These are phyloP conservation scores for Rhagoletis zephyria DNA, from an alignment of 1,140 invertebrate species.

Conservation along the genomic window DNA sequence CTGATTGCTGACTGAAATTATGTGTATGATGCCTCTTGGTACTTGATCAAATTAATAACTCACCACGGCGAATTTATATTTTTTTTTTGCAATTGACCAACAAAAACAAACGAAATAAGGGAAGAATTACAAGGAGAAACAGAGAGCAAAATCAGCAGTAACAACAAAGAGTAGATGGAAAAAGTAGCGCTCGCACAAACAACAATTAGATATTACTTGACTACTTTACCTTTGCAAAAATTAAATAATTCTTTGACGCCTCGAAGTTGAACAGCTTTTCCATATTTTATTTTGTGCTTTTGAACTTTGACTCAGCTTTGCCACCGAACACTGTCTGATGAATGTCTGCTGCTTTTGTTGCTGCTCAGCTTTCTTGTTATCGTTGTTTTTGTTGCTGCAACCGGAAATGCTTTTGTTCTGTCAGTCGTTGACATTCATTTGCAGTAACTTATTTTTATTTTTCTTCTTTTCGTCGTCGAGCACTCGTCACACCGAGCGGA, in stretches of 20 bases:
- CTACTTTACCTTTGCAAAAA: constrained; percentile 11
- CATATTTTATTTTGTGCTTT: background rate
- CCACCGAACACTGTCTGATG: background rate
- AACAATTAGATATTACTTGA: too few relatives aligned
- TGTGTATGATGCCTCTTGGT: constrained; percentile 58
- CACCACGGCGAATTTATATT: constrained; percentile 62
- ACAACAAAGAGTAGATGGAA: background rate
- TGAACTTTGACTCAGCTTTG: background rate
- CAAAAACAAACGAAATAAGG: background rate
- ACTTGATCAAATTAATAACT: constrained; percentile 73
- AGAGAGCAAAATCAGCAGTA: background rate
- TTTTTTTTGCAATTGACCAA: constrained; percentile 3
- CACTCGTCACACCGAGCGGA: constrained; percentile 37
- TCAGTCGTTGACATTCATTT: constrained; percentile 39
- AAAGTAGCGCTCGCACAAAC: background rate
- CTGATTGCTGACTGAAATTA: constrained; percentile 54
- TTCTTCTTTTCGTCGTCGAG: background rate
- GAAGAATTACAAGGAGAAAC: too few relatives aligned
- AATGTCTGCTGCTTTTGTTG: constrained; percentile 18
- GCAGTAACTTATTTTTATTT: constrained; percentile 20
- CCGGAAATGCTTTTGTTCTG: constrained; percentile 23
- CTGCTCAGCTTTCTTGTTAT: background rate
- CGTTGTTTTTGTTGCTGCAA: constrained; percentile 26
- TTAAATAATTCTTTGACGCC: background rate
- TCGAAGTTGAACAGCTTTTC: background rate